A percentile compares a stretch with the other conserved stretches of the same genome.
These are phyloP conservation scores for Diorhabda elongata DNA, from an alignment of 1,140 invertebrate species.

Conservation along the genomic window DNA sequence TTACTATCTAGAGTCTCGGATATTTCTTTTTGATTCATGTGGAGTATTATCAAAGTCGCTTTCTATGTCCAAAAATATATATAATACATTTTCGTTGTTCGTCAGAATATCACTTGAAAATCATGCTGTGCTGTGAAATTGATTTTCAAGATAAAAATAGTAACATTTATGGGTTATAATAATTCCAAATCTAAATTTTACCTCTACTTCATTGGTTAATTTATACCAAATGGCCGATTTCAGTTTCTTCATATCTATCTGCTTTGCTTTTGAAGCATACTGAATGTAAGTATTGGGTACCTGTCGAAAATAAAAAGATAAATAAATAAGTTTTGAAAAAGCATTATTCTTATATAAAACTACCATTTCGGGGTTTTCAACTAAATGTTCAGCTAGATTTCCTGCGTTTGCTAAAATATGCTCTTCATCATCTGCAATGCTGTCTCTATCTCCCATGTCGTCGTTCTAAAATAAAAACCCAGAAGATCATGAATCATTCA, in stretches of 20 bases:
- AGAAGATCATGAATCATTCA: too few relatives aligned
- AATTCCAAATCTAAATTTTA: background rate
- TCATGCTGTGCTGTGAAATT: background rate
- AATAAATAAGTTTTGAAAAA: background rate
- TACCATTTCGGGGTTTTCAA: slow-evolving; percentile 51
- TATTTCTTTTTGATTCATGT: too few relatives aligned
- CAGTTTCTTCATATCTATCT: slow-evolving; percentile 73
- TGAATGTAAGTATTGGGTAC: slow-evolving; percentile 65
- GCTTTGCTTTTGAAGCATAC: slow-evolving; percentile 73
- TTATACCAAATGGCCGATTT: slow-evolving; percentile 68
- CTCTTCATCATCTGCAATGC: slow-evolving; percentile 43
- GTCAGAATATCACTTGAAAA: background rate
- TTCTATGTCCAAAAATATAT: too few relatives aligned
- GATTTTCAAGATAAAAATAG: background rate
- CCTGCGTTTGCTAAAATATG: background rate
- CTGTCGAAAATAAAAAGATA: slow-evolving; percentile 39
- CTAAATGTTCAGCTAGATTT: slow-evolving; percentile 46
- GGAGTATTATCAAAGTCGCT: too few relatives aligned
- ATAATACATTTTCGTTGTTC: too few relatives aligned
- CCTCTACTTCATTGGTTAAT: slow-evolving; percentile 35
- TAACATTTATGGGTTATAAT: too few relatives aligned
- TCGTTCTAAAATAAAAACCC: background rate
- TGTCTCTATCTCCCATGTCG: slow-evolving; percentile 14
- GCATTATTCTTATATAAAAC: slow-evolving; percentile 20
- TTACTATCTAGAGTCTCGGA: too few relatives aligned